Percentiles rank a stretch among this genome's conserved stretches.
Evolutionary conservation across 2,888 invertebrate genomes (phyloP).

Genomic region (Coleophora flavipennella): DNA sequence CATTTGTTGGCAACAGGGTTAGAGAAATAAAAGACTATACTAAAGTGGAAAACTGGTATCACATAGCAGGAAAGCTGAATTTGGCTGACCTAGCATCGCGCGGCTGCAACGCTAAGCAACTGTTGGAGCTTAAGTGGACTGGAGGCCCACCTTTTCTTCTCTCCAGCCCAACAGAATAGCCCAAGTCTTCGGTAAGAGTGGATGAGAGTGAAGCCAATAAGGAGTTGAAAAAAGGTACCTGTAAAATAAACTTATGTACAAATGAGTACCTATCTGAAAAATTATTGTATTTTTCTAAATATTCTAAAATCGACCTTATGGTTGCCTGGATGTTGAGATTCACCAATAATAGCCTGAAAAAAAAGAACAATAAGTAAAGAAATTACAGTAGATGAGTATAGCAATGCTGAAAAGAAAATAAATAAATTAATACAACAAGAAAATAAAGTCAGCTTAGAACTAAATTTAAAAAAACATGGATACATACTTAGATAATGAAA

Average conservation of each 20-base stretch:
- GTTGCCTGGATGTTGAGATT: too few relatives aligned
- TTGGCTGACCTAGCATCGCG: slow-evolving; percentile 1
- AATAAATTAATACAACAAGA: too few relatives aligned
- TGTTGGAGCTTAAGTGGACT: neutral
- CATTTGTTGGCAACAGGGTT: slow-evolving; percentile 1
- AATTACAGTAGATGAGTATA: too few relatives aligned
- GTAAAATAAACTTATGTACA: neutral
- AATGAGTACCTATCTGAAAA: neutral
- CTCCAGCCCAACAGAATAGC: neutral
- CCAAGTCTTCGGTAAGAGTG: neutral
- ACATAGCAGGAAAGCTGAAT: neutral
- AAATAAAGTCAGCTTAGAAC: too few relatives aligned
- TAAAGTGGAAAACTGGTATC: neutral
- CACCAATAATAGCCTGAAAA: too few relatives aligned
- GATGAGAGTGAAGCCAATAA: neutral
- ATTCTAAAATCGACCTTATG: neutral
- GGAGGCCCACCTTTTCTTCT: neutral
- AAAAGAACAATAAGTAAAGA: too few relatives aligned
- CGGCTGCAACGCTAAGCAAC: neutral
- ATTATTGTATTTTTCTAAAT: neutral
- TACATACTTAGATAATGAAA: too few relatives aligned
- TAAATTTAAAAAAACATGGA: too few relatives aligned
- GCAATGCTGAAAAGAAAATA: too few relatives aligned
- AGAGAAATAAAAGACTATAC: neutral
- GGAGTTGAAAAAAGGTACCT: neutral